Percentiles rank a stretch among this genome's conserved stretches.
Conservation (phyloP, 2,797 vertebrate genomes). For the Myiotriccus ornatus region DNA sequence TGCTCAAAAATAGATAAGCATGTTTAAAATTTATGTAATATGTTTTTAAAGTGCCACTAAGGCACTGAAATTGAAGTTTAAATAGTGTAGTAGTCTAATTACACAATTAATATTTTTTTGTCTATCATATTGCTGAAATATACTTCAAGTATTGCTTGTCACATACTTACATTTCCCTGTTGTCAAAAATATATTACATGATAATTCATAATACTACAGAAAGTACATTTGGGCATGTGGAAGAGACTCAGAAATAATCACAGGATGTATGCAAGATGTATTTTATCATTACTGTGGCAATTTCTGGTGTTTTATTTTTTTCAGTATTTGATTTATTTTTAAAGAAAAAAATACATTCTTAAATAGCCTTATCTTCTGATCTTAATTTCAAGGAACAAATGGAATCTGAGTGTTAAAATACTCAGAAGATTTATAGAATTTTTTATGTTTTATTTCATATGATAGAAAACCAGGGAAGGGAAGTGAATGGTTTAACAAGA, state of each 20-base stretch:
- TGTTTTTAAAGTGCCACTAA: background rate
- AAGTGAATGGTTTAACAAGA: background rate
- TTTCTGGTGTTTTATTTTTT: background rate
- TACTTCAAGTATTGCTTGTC: background rate
- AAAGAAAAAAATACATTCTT: background rate
- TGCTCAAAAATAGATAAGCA: background rate
- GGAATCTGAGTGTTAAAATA: background rate
- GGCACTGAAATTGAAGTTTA: background rate
- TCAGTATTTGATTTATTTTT: background rate
- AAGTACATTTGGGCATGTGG: background rate
- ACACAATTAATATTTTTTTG: background rate
- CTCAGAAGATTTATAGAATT: background rate
- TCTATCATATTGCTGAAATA: background rate
- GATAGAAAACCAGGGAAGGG: background rate
- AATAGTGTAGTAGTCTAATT: background rate
- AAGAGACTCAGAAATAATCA: background rate
- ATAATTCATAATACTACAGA: background rate
- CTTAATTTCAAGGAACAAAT: background rate
- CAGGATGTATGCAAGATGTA: background rate
- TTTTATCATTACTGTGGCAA: background rate
- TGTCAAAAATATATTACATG: background rate
- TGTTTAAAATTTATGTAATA: background rate
- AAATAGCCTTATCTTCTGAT: background rate
- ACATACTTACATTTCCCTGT: background rate
- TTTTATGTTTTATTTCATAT: background rate